Evolutionary conservation across 2,113 vertebrate species (phyloP).

Genomic region (Ophiodon elongatus): DNA sequence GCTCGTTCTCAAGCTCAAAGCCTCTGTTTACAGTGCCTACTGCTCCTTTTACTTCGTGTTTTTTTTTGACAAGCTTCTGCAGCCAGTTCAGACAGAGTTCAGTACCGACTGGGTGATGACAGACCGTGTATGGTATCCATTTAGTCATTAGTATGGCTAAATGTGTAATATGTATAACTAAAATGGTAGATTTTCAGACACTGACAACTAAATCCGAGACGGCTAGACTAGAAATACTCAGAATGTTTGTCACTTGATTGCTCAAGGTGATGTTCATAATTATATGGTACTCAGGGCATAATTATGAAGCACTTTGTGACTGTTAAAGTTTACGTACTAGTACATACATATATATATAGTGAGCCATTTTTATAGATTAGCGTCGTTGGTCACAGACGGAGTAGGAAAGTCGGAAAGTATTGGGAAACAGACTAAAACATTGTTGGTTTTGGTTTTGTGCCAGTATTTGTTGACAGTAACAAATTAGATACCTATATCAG

Average conservation of each 20-base stretch:
- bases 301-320: not conserved
- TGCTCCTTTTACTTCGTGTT: not conserved
- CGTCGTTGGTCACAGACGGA: not conserved
- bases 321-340: not conserved
- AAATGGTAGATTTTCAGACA: not conserved
- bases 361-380: not conserved
- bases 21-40: not conserved
- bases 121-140: not conserved
- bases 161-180: not conserved
- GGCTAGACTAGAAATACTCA: not conserved
- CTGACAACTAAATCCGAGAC: not conserved
- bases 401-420: not conserved
- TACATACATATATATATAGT: not conserved
- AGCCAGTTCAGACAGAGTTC: conserved; percentile 5
- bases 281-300: not conserved
- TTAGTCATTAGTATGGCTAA: not conserved
- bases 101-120: not conserved
- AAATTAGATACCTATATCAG: not conserved
- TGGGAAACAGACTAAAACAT: not conserved
- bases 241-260: too few species aligned
- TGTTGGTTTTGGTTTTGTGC: not conserved
- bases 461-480: not conserved
- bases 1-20: not conserved
- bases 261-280: not conserved
- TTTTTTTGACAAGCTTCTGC: conserved; percentile 19